Conservation (phyloP, 2,888 invertebrate genomes). For the Leucophenga maculata region DNA sequence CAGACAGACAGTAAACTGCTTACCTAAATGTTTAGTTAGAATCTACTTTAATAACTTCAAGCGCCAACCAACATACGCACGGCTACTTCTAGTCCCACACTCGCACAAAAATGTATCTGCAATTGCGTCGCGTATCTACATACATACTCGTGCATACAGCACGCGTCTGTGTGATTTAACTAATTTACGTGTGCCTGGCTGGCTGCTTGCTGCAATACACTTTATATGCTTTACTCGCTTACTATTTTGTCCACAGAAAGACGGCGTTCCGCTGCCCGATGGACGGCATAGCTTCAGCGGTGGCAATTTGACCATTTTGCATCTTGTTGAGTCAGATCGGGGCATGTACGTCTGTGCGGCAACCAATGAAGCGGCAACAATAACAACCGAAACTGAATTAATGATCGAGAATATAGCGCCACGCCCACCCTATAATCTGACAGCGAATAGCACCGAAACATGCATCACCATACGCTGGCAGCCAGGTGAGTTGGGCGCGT, state of each 20-base stretch:
- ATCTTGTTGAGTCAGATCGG: conserved; percentile 87
- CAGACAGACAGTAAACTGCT: too few species aligned
- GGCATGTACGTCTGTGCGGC: conserved; percentile 89
- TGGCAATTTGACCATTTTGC: conserved; percentile 87
- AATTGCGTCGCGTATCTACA: neutral
- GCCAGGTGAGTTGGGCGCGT: conserved; percentile 74
- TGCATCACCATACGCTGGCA: conserved; percentile 87
- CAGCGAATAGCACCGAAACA: conserved; percentile 80
- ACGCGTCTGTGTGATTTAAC: conserved; percentile 39
- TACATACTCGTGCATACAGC: neutral
- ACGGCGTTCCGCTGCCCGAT: conserved; percentile 79
- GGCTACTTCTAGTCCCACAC: too few species aligned
- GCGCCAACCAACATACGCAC: too few species aligned
- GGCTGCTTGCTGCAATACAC: neutral
- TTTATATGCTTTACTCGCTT: too few species aligned
- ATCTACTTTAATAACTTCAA: too few species aligned
- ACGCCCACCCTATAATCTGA: conserved; percentile 90
- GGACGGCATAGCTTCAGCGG: conserved; percentile 80
- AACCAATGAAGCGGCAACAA: conserved; percentile 90
- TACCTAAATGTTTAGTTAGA: too few species aligned
- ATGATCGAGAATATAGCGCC: conserved; percentile 89
- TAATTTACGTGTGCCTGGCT: conserved; percentile 35
- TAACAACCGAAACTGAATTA: conserved; percentile 84
- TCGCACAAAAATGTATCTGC: too few species aligned
- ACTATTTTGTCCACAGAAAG: conserved; percentile 76